Conservation (phyloP, 2,888 invertebrate genomes). For the Graphium colonna region DNA sequence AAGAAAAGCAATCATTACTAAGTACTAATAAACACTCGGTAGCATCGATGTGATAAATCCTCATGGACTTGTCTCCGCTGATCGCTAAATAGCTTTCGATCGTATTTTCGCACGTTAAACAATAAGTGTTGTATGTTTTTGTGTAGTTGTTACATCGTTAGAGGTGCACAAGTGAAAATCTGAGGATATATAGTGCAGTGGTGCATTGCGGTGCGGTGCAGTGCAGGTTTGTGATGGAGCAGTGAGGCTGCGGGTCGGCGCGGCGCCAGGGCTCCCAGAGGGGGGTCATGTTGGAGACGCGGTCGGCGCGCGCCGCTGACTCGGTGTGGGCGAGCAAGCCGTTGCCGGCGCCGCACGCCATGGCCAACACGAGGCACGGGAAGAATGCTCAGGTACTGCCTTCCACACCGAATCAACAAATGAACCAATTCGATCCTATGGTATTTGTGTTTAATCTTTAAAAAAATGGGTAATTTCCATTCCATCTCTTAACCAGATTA, state of each 20-base stretch:
- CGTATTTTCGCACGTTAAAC: constrained; percentile 58
- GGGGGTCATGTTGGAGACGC: constrained; percentile 86
- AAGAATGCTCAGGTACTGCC: constrained; percentile 83
- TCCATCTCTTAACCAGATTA: too few species aligned
- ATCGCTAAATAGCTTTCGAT: constrained; percentile 55
- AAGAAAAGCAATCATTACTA: constrained; percentile 8
- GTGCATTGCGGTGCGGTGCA: constrained; percentile 53
- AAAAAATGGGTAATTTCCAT: too few species aligned
- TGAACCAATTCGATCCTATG: too few species aligned
- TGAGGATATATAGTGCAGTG: constrained; percentile 33
- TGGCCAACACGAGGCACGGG: constrained; percentile 81
- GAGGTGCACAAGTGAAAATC: constrained; percentile 26
- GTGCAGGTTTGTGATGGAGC: constrained; percentile 52
- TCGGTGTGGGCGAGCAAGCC: constrained; percentile 83
- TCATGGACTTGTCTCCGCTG: constrained; percentile 47
- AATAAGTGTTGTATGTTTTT: constrained; percentile 53
- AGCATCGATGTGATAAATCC: constrained; percentile 26
- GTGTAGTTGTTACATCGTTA: constrained; percentile 33
- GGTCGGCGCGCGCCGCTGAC: constrained; percentile 87
- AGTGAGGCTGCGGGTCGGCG: constrained; percentile 46
- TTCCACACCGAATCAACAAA: too few species aligned
- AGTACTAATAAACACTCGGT: constrained; percentile 14
- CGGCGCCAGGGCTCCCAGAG: constrained; percentile 43
- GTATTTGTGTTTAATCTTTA: too few species aligned
- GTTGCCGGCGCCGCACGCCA: constrained; percentile 79